These are phyloP conservation scores for Drosophila lacicola DNA, from an alignment of 2,888 invertebrate genomes.

Conservation along the genomic window DNA sequence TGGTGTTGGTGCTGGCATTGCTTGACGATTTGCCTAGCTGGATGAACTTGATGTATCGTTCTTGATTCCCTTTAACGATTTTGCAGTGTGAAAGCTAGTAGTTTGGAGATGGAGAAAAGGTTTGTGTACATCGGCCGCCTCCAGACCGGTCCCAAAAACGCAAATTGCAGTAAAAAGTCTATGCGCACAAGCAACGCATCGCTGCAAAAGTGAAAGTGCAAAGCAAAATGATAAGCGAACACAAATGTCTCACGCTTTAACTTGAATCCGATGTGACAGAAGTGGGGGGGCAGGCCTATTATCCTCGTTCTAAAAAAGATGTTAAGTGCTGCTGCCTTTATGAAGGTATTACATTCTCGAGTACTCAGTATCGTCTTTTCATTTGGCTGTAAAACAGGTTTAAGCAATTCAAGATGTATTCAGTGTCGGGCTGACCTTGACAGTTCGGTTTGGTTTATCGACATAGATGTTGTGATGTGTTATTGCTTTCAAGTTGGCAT, in stretches of 20 bases:
- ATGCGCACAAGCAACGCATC: conserved; percentile 9
- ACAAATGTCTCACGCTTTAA: conserved; percentile 61
- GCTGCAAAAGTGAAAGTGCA: conserved; percentile 63
- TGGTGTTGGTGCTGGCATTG: conserved; percentile 40
- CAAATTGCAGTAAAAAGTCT: conserved; percentile 16
- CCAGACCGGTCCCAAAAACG: conserved; percentile 9
- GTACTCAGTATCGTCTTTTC: conserved; percentile 10
- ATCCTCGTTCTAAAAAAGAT: neutral
- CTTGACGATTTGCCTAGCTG: conserved; percentile 42
- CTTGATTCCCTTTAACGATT: conserved; percentile 82
- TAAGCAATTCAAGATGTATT: conserved; percentile 58
- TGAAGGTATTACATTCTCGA: neutral
- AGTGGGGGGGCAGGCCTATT: conserved; percentile 1
- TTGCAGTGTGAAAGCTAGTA: conserved; percentile 43
- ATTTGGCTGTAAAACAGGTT: conserved; percentile 67
- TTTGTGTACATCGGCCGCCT: conserved; percentile 13
- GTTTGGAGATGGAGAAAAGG: conserved; percentile 15
- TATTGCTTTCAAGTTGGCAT: conserved; percentile 79
- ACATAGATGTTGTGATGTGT: conserved; percentile 35
- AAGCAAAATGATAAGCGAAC: conserved; percentile 50
- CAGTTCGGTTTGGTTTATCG: conserved; percentile 16
- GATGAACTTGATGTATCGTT: conserved; percentile 80
- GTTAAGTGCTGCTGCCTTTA: conserved; percentile 1
- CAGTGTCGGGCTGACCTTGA: conserved; percentile 63
- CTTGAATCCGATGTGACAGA: conserved; percentile 1